phyloP scores from a whole-genome alignment of 2,113 vertebrate species.

The Psittacula cyanocephala region DNA sequence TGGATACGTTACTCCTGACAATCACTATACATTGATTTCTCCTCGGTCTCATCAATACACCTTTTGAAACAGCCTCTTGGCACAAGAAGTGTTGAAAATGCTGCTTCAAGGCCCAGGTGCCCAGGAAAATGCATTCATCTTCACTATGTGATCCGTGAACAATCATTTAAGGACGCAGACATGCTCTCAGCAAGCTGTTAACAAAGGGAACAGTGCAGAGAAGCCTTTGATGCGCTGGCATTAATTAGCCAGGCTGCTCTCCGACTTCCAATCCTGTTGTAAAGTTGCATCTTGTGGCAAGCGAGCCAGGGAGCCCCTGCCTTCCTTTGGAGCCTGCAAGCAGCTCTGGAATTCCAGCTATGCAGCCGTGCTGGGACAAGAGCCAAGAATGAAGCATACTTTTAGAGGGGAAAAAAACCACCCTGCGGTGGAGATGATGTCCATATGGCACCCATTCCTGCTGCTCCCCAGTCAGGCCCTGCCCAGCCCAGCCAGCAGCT shows the following conservation, averaged over 20 bases:
- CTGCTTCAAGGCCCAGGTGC: not conserved
- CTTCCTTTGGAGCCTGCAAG: slow-evolving; percentile 10
- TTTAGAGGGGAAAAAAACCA: not conserved
- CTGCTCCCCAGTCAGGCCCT: not conserved
- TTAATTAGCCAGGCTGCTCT: slow-evolving; percentile 27
- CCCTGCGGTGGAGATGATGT: slow-evolving; percentile 68
- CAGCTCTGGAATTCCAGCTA: slow-evolving; percentile 72
- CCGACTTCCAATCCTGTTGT: not conserved
- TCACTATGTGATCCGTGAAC: not conserved
- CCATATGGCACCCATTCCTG: slow-evolving; percentile 64
- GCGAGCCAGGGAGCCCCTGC: not conserved
- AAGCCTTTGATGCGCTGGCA: slow-evolving; percentile 19
- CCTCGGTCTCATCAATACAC: not conserved
- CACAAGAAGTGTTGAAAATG: not conserved
- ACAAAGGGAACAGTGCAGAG: slow-evolving; percentile 3
- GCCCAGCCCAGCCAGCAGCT: not conserved
- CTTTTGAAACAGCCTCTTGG: not conserved
- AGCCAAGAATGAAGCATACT: slow-evolving; percentile 61
- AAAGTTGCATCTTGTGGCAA: not conserved
- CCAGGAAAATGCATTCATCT: not conserved
- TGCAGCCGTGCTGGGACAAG: slow-evolving; percentile 63
- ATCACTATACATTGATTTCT: not conserved
- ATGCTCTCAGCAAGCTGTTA: slow-evolving; percentile 12
- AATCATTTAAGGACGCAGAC: not conserved
- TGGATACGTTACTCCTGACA: not conserved